These are phyloP conservation scores for Danio kyathit DNA, from an alignment of 2,797 vertebrate genomes.

Conservation along the genomic window DNA sequence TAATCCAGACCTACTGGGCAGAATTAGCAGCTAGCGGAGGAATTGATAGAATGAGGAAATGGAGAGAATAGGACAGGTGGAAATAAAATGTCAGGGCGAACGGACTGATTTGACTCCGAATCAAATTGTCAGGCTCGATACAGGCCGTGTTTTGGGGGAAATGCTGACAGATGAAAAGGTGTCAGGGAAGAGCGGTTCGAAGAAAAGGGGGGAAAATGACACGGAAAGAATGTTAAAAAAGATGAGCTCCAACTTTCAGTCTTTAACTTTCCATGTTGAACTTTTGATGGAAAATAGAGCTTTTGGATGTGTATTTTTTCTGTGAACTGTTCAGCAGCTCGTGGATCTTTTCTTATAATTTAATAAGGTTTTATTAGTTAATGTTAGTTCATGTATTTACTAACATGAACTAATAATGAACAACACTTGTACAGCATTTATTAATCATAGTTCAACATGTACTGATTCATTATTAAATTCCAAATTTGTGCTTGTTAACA, in stretches of 20 bases:
- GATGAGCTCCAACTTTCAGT: conserved; percentile 33
- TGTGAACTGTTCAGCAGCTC: background rate
- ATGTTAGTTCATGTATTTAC: too few relatives aligned
- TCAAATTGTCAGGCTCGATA: conserved; percentile 71
- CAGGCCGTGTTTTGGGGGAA: conserved; percentile 67
- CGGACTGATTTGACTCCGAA: conserved; percentile 80
- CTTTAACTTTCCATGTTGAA: conserved; percentile 21
- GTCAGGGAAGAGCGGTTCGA: conserved; percentile 73
- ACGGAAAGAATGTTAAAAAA: conserved; percentile 8
- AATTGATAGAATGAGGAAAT: conserved; percentile 70
- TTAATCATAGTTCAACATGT: too few relatives aligned
- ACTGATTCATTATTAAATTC: too few relatives aligned
- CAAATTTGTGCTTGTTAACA: too few relatives aligned
- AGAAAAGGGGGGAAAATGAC: conserved; percentile 40
- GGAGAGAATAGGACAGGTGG: conserved; percentile 84
- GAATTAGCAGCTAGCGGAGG: conserved; percentile 81
- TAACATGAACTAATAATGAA: too few relatives aligned
- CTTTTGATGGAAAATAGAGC: conserved; percentile 19
- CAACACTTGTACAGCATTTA: too few relatives aligned
- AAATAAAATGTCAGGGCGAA: conserved; percentile 82
- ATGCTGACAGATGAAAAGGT: conserved; percentile 70
- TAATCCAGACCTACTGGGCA: conserved; percentile 86
- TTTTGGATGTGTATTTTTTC: background rate
- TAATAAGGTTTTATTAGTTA: too few relatives aligned
- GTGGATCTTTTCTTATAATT: too few relatives aligned